Percentiles rank a stretch among this genome's conserved stretches.
phyloP scores from a whole-genome alignment of 2,113 vertebrate species.

The Pedionomus torquatus region DNA sequence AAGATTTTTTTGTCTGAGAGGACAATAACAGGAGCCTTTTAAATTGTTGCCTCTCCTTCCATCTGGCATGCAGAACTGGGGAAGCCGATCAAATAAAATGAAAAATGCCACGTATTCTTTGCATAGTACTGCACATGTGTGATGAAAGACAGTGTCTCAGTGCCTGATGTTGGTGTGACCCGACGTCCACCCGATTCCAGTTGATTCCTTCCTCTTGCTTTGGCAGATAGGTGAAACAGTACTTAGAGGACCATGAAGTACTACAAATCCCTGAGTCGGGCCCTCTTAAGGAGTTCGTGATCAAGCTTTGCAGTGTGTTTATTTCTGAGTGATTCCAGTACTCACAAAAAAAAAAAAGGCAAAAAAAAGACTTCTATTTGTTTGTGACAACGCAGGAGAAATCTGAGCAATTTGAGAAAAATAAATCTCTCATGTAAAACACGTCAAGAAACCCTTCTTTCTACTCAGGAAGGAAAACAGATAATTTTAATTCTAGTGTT shows the following conservation, averaged over 20 bases:
- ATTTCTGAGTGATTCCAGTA: not conserved
- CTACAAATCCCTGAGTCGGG: not conserved
- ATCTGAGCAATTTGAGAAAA: not conserved
- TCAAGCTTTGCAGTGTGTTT: not conserved
- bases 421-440: not conserved
- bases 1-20: not conserved
- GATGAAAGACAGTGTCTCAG: not conserved
- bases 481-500: conserved; percentile 53
- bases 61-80: conserved; percentile 8
- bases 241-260: not conserved
- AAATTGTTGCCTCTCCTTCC: not conserved
- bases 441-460: not conserved
- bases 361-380: not conserved
- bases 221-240: not conserved
- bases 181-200: not conserved
- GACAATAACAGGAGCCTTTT: not conserved
- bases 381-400: not conserved
- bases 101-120: not conserved
- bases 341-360: not conserved
- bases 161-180: not conserved
- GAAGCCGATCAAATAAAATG: not conserved
- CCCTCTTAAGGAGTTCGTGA: not conserved
- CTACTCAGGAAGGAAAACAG: conserved; percentile 52
- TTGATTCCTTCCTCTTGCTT: not conserved
- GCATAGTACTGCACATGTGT: not conserved